Evolutionary conservation across 2,113 vertebrate species (phyloP).

Genomic region (Albula glossodonta): DNA sequence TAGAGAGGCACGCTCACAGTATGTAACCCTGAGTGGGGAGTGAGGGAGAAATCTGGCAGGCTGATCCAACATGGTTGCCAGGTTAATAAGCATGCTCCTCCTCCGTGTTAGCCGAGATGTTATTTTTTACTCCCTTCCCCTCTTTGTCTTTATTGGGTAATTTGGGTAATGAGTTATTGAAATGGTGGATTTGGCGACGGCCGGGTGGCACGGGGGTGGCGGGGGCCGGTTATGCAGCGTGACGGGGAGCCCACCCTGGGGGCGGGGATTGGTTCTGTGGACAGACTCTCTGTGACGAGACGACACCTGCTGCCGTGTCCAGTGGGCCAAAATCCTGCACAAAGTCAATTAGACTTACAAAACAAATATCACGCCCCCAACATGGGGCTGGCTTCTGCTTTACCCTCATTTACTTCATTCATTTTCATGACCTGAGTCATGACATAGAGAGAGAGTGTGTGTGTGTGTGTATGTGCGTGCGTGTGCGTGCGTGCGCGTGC

Average conservation of each 20-base stretch:
- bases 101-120: slow-evolving; percentile 13
- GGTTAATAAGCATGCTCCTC: slow-evolving; percentile 31
- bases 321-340: slow-evolving; percentile 15
- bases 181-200: slow-evolving; percentile 28
- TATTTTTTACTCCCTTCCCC: background rate
- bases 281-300: slow-evolving; percentile 6
- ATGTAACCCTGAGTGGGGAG: slow-evolving; percentile 21
- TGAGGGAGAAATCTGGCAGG: slow-evolving; percentile 21
- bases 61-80: slow-evolving; percentile 9
- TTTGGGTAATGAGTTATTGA: slow-evolving; percentile 36
- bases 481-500: no score
- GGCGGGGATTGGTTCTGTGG: background rate
- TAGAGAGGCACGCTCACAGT: background rate
- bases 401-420: background rate
- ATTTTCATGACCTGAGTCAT: background rate
- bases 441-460: background rate
- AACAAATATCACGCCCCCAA: background rate
- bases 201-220: slow-evolving; percentile 9
- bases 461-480: no score
- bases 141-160: background rate
- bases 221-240: background rate
- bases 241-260: background rate
- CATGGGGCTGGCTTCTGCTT: background rate
- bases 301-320: slow-evolving; percentile 7
- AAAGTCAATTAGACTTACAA: slow-evolving; percentile 18